Evolutionary conservation across 1,140 invertebrate genomes (phyloP), one percentile per base, ranked within the genome.

Genomic region (Calycopis cecrops): DNA sequence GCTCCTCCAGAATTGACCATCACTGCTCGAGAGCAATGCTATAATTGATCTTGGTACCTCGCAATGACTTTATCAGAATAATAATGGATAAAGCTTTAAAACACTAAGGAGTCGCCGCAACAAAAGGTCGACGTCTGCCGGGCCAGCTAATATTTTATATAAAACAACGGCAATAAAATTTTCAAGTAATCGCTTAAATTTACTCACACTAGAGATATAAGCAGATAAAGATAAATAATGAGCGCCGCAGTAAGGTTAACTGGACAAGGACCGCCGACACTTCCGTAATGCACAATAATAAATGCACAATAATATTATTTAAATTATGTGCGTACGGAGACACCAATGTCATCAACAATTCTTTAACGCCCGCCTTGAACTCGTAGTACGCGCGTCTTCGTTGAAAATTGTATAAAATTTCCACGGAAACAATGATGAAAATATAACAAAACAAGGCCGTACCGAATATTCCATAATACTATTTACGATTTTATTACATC

Each of bases 291-390:
- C 67, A 60, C 69, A 67, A 69, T 64, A 62, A 73, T 72, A 72
- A 66, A 71, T 71, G 63, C 66, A 70, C 69, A 71, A 72, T 74
- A 73, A 73, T 76, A 66, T 76, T 69, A 67, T 77, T 69, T 75
- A 80, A 76, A 76, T 73, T 76, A 79, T 79, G 68, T 73, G 59
- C 69, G 62, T 71, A 65, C 57, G 56, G 54, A 59, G 48, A 48
- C 59, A 55, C 65, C 79, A 83, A 83, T 83, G 79, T 71, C 79
- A 70, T 55, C 78, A 65, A 78, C 76, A 73, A 73, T 77, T 80
- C 73, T 79, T 79, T 76, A 70, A 71, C 69, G 60, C 59, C 52
- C 65, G 66, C 78, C 79, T 81, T 80, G 77, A 63, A 72, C 49
- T 44, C 33, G 11, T 14, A n/a, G 21, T 34, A 18, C 18, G n/a